Base-by-base conservation (phyloP, 2,113 vertebrate genomes). In the Genyomyrus donnyi region DNA sequence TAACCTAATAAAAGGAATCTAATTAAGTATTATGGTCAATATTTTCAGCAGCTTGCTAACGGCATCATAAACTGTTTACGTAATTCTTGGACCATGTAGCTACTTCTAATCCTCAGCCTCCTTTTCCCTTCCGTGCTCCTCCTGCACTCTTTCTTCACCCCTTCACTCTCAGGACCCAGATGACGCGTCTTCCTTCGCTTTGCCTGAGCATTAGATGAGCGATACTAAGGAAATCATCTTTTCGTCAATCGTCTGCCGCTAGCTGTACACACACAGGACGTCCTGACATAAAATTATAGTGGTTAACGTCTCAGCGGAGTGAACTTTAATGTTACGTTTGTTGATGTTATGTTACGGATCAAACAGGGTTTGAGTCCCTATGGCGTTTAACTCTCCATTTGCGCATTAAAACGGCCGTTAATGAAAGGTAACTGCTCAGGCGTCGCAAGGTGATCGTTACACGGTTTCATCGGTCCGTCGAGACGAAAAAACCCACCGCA, bases 231-330 rank as follows among this genome's bases (percentile, higher is more conserved):
- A 85, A 85, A 48, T n/a, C 83, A n/a, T 85, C 77, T 45, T 83
- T 85, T 48, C 83, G 39, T 46, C 83, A n/a, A n/a, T 42, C 45
- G 21, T 46, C 83, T 85, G 42, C 83, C 83, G 10, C 42, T 46
- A 48, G 45, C 42, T 8, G 9, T 24, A 48, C 31, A 49, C 31
- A 49, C 24, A 8, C 39, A 80, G 91, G 90, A 10, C 49, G 77
- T 88, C 89, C 87, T n/a, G 83, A 85, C 7, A 24, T 48, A n/a
- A 85, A 85, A 85, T 85, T 85, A 85, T 9, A 85, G 83, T 46
- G 45, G 45, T 46, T 85, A 46, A 85, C 35, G 27, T 48, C 83
- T 45, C 39, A 48, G 83, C 45, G 3, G 83, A 11, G 83, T 11
- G 42, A 21, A 46, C 45, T 85, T 85, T 85, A 85, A 85, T 85